Conservation (phyloP, 1,140 invertebrate genomes). For the Drosophila azteca region DNA sequence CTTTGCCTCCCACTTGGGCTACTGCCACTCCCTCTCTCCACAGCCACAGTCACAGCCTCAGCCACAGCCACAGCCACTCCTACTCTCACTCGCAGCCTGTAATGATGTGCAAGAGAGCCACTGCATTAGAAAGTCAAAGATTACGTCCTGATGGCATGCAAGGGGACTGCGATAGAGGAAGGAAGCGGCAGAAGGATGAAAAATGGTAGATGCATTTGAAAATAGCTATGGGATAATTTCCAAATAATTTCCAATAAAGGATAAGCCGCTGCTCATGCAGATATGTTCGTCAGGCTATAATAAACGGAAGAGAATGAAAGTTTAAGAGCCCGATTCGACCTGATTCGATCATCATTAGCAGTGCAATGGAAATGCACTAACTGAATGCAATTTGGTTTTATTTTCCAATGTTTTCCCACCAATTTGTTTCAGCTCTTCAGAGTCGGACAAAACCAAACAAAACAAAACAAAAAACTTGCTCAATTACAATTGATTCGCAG, state of each 20-base stretch:
- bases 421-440: constrained; percentile 16
- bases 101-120: constrained; percentile 54
- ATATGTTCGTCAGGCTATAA: too few relatives aligned
- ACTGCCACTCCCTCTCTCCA: constrained; percentile 13
- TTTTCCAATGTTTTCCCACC: constrained; percentile 17
- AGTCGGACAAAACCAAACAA: not conserved
- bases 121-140: constrained; percentile 56
- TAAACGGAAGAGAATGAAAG: too few relatives aligned
- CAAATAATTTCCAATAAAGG: too few relatives aligned
- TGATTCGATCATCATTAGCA: too few relatives aligned
- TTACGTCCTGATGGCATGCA: constrained; percentile 43
- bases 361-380: too few relatives aligned
- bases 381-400: too few relatives aligned
- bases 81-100: constrained; percentile 15
- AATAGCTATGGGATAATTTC: not conserved
- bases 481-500: constrained; percentile 38
- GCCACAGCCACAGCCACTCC: constrained; percentile 20
- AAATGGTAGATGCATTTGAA: not conserved
- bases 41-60: constrained; percentile 36
- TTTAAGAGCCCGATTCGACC: too few relatives aligned
- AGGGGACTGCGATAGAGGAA: constrained; percentile 7
- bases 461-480: constrained; percentile 11
- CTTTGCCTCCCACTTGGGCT: constrained; percentile 18
- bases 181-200: not conserved
- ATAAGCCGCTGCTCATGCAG: too few relatives aligned